These are phyloP conservation scores for Pseudonaja textilis DNA, from an alignment of 2,113 vertebrate genomes.

Conservation along the genomic window DNA sequence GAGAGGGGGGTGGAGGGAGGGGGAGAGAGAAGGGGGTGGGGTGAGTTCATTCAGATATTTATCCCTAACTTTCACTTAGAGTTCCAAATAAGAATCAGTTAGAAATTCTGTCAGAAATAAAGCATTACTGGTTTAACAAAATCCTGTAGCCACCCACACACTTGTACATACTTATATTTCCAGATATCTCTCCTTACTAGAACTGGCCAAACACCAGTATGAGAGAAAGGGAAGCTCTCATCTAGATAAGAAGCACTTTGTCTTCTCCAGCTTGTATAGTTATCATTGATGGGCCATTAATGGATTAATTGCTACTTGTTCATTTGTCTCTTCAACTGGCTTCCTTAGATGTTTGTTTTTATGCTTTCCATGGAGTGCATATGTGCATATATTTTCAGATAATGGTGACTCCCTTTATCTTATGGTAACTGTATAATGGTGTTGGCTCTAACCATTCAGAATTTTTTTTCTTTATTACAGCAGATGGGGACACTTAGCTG, in stretches of 20 bases:
- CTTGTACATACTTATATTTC: neutral
- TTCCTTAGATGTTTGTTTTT: neutral
- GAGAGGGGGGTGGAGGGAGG: too few relatives aligned
- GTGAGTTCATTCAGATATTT: neutral
- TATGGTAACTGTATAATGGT: neutral
- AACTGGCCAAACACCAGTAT: neutral
- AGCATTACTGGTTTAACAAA: neutral
- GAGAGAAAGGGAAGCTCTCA: neutral
- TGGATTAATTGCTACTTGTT: neutral
- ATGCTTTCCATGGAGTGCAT: neutral
- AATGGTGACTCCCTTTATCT: neutral
- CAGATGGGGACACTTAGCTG: neutral
- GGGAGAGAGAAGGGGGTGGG: too few relatives aligned
- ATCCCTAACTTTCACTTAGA: neutral
- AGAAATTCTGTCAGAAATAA: neutral
- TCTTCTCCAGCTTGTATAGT: neutral
- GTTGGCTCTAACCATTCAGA: neutral
- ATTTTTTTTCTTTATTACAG: neutral
- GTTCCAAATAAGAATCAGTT: neutral
- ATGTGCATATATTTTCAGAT: neutral
- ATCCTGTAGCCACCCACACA: neutral
- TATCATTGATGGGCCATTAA: neutral
- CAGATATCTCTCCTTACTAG: neutral
- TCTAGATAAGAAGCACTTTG: neutral
- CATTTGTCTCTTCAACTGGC: neutral